Evolutionary conservation across 2,888 invertebrate genomes (phyloP), one percentile per base, ranked within the genome.

Genomic region (Camptogramma bilineatum): DNA sequence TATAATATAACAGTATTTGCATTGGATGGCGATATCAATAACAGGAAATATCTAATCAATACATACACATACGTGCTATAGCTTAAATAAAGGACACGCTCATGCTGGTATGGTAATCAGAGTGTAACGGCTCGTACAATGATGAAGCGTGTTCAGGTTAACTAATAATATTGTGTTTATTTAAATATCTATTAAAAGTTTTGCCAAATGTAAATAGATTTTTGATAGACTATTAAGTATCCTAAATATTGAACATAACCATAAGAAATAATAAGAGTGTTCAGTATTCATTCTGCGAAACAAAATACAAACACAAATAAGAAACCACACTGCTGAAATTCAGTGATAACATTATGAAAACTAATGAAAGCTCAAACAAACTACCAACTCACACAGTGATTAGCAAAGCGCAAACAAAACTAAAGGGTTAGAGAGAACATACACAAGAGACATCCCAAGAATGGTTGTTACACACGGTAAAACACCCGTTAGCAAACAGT

Each of bases 401-500:
- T 28, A 28, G 28, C 4, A 28, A 68, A 65, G 69, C 71, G 59
- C 69, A 76, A 70, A 61, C 71, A 76, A 77, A 73, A 65, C 69
- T 67, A 70, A 71, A 71, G 68, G 68, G 71, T 64, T 71, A 64
- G 66, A 68, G 71, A 76, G 70, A 76, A 67, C 69, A 71, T 54
- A 68, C 62, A 66, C 63, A 66, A 68, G 55, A 59, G 50, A 62
- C 58, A 66, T 65, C 67, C 72, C 69, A 71, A 71, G 73, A 73
- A 61, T 64, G 65, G 69, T 75, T 61, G 70, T 68, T 68, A 66
- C 74, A 78, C 76, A 76, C 72, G 63, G 69, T 66, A 66, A 62
- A 72, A 69, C 73, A 75, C 75, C 67, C 73, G 78, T 77, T 77
- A 80, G 73, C 73, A 79, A 79, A 80, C 79, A 72, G 55, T 73